A percentile compares a stretch with the other conserved stretches of the same genome.
These are phyloP conservation scores for Sympetrum striolatum DNA, from an alignment of 2,888 invertebrate species.

Conservation along the genomic window DNA sequence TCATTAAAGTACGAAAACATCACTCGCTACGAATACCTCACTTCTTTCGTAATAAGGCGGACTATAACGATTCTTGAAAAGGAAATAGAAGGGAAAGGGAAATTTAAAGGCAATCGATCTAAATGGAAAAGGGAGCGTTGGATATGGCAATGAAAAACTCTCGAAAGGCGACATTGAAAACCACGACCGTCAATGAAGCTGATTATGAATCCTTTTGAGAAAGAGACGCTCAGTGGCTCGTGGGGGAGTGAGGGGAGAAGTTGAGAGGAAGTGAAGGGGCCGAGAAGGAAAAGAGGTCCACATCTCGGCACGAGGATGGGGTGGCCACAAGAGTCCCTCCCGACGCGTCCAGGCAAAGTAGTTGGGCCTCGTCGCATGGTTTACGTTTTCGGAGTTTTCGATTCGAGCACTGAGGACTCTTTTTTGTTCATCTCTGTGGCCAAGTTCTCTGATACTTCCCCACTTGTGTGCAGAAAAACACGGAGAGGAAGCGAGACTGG, in stretches of 20 bases:
- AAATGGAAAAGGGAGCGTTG: no score
- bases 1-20: no score
- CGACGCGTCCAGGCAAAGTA: neutral
- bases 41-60: no score
- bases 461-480: neutral
- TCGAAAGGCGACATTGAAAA: neutral
- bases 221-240: neutral
- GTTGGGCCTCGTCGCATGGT: neutral
- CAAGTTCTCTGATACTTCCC: neutral
- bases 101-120: no score
- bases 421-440: neutral
- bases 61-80: no score
- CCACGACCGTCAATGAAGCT: neutral
- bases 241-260: neutral
- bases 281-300: neutral
- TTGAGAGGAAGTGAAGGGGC: neutral
- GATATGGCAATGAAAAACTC: no score
- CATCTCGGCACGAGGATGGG: neutral
- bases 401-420: neutral
- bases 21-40: no score
- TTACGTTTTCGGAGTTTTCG: neutral
- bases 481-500: neutral
- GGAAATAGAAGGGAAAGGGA: no score
- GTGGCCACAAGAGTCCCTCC: neutral
- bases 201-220: neutral